These are phyloP conservation scores for Crocidura indochinensis DNA, from an alignment of 2,797 vertebrate genomes.

Conservation along the genomic window DNA sequence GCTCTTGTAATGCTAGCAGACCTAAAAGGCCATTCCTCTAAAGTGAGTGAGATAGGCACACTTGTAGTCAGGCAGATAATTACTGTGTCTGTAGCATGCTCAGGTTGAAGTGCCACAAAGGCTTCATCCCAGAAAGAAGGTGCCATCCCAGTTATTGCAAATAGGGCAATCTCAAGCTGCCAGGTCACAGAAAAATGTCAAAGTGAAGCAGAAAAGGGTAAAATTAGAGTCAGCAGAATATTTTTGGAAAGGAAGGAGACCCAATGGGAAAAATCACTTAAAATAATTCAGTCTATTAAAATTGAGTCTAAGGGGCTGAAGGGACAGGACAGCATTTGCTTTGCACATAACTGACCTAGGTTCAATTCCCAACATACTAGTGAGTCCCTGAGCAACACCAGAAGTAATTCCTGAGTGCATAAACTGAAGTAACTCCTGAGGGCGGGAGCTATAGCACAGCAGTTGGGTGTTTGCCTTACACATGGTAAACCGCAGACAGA, in stretches of 20 bases:
- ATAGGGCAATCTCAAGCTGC: neutral
- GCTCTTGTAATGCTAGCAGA: neutral
- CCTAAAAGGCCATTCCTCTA: neutral
- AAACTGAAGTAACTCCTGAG: no score
- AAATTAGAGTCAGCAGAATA: neutral
- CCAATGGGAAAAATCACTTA: neutral
- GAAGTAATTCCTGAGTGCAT: no score
- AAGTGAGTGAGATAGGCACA: neutral
- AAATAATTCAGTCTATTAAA: neutral
- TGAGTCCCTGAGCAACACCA: no score
- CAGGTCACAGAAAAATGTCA: neutral
- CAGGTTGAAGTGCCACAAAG: conserved; percentile 4
- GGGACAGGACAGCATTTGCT: no score
- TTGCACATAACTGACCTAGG: no score
- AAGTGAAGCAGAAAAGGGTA: neutral
- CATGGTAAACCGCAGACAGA: no score
- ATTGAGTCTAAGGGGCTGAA: neutral
- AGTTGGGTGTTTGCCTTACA: no score
- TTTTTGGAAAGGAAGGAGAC: neutral
- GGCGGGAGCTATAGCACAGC: no score
- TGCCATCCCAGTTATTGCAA: neutral
- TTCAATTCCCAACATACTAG: no score
- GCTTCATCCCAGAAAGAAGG: neutral
- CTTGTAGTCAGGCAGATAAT: neutral
- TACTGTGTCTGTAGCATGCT: neutral